phyloP scores from a whole-genome alignment of 2,888 invertebrate genomes.

The Aphodius granarius region DNA sequence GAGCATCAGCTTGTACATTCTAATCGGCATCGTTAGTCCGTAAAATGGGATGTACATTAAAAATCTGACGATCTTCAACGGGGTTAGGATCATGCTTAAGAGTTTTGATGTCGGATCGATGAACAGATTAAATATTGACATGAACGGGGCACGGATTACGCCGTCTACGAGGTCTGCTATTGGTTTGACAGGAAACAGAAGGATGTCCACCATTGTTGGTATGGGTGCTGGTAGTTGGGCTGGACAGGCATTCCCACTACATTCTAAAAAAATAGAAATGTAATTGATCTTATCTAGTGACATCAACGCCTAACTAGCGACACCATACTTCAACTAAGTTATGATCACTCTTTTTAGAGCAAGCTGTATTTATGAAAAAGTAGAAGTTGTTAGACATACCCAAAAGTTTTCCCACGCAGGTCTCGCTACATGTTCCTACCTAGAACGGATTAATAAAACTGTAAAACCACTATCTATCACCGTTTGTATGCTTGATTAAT shows the following conservation, averaged over 20 bases:
- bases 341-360: too few species aligned
- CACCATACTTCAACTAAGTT: not conserved
- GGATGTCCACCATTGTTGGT: not conserved
- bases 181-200: not conserved
- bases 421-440: not conserved
- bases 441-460: not conserved
- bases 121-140: not conserved
- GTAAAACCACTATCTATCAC: not conserved
- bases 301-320: too few species aligned
- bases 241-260: not conserved
- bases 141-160: not conserved
- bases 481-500: not conserved
- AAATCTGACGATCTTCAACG: constrained; percentile 11
- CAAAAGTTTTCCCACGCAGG: not conserved
- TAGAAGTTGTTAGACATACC: not conserved
- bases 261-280: not conserved
- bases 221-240: not conserved
- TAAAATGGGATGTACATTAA: constrained; percentile 15
- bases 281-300: too few species aligned
- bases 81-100: not conserved
- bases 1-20: constrained; percentile 56
- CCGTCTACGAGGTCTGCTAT: not conserved
- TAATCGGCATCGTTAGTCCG: constrained; percentile 13
- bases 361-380: too few species aligned
- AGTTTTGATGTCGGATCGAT: not conserved